Evolutionary conservation across 2,113 vertebrate species (phyloP), one percentile per base, ranked within the genome.

Genomic region (Zapornia atra): DNA sequence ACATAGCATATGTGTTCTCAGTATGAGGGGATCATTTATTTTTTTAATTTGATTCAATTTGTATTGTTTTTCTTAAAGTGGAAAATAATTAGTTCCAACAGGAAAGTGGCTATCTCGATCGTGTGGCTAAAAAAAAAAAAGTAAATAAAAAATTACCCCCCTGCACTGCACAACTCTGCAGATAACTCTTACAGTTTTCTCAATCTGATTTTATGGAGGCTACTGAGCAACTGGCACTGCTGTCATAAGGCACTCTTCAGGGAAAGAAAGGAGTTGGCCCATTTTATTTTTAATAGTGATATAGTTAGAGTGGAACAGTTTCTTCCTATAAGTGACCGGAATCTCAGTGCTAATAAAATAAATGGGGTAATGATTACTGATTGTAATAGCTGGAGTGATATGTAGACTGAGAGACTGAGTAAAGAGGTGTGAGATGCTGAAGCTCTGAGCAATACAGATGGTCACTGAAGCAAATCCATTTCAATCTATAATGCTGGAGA

Each of bases 11-110:
- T 56, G 10, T 68, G 26, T 91, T 91, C 77, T 91, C 21, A 44
- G 48, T 44, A 11, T 70, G 65, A 92, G 86, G 44, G 11, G 29
- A 33, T 84, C 72, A 54, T 76, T 95, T 75, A 38, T 95, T 91
- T 95, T 93, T 22, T 20, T 90, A 78, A 78, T 93, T 83, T 86
- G n/a, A 77, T 60, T 86, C 19, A 56, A 56, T 81, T 93, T 50
- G 6, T 36, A 4, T 10, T 11, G 7, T 77, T 63, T 75, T 73
- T 8, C 11, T 16, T 51, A 8, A 26, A 54, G 19, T 86, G n/a
- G 38, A 66, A 86, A 92, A 70, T 44, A 63, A 86, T 68, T 54
- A 71, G 26, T 79, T 87, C 26, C 15, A 71, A 79, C 26, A 82
- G 22, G 18, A 66, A 77, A 92, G 61, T 15, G 57, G 9, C 68